These are phyloP conservation scores for Pipistrellus nathusii DNA, from an alignment of 2,797 vertebrate species.

Conservation along the genomic window DNA sequence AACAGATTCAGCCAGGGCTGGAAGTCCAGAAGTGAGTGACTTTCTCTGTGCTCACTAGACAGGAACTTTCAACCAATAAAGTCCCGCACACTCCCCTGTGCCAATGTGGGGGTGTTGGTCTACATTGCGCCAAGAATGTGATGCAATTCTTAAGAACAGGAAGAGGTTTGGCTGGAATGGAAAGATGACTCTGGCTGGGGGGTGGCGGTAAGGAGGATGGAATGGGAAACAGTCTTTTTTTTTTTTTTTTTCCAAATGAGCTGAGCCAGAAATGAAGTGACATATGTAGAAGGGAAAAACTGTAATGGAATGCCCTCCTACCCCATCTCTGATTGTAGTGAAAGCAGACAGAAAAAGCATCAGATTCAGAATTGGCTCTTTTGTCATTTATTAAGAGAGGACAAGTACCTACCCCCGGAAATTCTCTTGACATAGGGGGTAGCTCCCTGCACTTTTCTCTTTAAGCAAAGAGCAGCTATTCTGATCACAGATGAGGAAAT, in stretches of 20 bases:
- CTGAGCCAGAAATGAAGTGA: slow-evolving; percentile 37
- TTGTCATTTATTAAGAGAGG: neutral
- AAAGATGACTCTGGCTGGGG: slow-evolving; percentile 53
- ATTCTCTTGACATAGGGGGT: neutral
- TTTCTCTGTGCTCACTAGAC: slow-evolving; percentile 46
- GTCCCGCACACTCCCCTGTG: slow-evolving; percentile 13
- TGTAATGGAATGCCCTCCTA: neutral
- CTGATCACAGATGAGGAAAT: slow-evolving; percentile 20
- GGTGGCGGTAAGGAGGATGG: neutral
- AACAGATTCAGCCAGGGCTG: slow-evolving; percentile 22
- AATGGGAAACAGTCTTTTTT: slow-evolving; percentile 48
- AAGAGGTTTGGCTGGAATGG: slow-evolving; percentile 73
- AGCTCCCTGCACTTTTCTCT: neutral
- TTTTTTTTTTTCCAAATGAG: neutral
- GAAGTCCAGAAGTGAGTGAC: slow-evolving; percentile 67
- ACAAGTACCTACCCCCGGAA: neutral
- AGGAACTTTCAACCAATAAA: slow-evolving; percentile 41
- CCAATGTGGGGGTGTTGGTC: slow-evolving; percentile 58
- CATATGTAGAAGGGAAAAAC: slow-evolving; percentile 46
- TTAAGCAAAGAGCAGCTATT: neutral
- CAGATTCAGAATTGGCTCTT: neutral
- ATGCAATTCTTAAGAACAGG: slow-evolving; percentile 77
- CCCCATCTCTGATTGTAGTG: neutral
- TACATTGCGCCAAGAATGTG: slow-evolving; percentile 66
- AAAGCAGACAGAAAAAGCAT: neutral